A percentile compares a stretch with the other conserved stretches of the same genome.
These are phyloP conservation scores for Folsomia candida DNA, from an alignment of 2,888 invertebrate genomes.

Conservation along the genomic window DNA sequence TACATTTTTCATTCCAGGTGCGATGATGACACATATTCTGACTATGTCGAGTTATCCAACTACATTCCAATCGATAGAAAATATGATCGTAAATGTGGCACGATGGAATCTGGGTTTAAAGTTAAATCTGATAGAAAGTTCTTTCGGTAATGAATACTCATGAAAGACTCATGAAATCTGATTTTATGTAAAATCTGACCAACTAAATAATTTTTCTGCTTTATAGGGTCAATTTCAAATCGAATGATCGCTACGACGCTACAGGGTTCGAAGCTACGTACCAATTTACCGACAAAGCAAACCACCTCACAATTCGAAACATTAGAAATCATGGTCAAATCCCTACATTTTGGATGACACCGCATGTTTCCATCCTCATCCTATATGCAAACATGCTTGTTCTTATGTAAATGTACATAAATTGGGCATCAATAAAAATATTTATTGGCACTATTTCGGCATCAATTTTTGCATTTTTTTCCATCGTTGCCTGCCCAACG, in stretches of 20 bases:
- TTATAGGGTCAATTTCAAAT: constrained; percentile 87
- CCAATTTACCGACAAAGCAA: constrained; percentile 42
- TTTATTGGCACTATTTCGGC: too few relatives aligned
- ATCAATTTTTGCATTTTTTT: too few relatives aligned
- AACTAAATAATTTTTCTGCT: too few relatives aligned
- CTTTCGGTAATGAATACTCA: too few relatives aligned
- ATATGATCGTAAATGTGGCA: constrained; percentile 84
- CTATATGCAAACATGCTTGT: not conserved
- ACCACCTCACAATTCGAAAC: constrained; percentile 19
- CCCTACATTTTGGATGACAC: not conserved
- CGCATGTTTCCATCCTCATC: not conserved
- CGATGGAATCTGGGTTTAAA: constrained; percentile 66
- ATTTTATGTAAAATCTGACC: too few relatives aligned
- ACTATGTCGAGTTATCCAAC: constrained; percentile 95
- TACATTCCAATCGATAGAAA: constrained; percentile 86
- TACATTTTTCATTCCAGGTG: constrained; percentile 65
- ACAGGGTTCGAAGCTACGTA: constrained; percentile 81
- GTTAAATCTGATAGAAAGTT: constrained; percentile 46
- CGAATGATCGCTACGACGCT: constrained; percentile 89
- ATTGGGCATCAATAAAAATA: too few relatives aligned
- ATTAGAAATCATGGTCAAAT: not conserved
- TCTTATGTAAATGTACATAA: too few relatives aligned
- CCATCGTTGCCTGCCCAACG: too few relatives aligned
- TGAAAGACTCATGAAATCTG: too few relatives aligned
- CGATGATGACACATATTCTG: constrained; percentile 84